Evolutionary conservation across 2,113 vertebrate genomes (phyloP), one percentile per base, ranked within the genome.

Genomic region (Nannobrachium achirus): DNA sequence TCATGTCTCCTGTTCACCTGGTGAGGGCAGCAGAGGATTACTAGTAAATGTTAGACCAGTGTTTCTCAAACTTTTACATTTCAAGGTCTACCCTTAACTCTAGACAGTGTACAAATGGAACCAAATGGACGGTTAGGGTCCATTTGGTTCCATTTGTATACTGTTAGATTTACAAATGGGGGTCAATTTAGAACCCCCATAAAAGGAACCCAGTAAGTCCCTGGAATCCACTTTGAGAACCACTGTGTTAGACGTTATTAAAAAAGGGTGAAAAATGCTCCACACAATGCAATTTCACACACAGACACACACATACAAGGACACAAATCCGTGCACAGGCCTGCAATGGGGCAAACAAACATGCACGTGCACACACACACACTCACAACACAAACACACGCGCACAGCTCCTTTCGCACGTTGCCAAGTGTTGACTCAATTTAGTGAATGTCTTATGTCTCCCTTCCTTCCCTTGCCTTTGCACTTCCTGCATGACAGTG

Each of bases 1-100:
- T 56, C 95, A 97, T 63, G 96, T 98, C 9, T 93, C 96, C 56
- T 99, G 98, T 63, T 88, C 96, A 71, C 97, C 98, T 83, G 96
- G 98, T 99, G 94, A 95, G 94, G 82, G 82, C 86, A 84, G 88
- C 80, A 88, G 62, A 83, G 66, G 19, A 76, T 42, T 25, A 41
- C 44, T 18, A 19, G 20, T 51, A 16, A 11, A 18, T 13, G 10
- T 10, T 8, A 13, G 8, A 1, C 38, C 13, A 15, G n/a, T n/a
- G n/a, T n/a, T n/a, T n/a, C n/a, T n/a, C n/a, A n/a, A n/a, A n/a
- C n/a, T n/a, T n/a, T n/a, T n/a, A n/a, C n/a, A n/a, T n/a, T n/a
- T n/a, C n/a, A n/a, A n/a, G n/a, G n/a, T n/a, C n/a, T n/a, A n/a
- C n/a, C n/a, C n/a, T n/a, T n/a, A n/a, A n/a, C n/a, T n/a, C n/a